These are phyloP conservation scores for Dastarcus helophoroides DNA, from an alignment of 2,888 invertebrate genomes.

Conservation along the genomic window DNA sequence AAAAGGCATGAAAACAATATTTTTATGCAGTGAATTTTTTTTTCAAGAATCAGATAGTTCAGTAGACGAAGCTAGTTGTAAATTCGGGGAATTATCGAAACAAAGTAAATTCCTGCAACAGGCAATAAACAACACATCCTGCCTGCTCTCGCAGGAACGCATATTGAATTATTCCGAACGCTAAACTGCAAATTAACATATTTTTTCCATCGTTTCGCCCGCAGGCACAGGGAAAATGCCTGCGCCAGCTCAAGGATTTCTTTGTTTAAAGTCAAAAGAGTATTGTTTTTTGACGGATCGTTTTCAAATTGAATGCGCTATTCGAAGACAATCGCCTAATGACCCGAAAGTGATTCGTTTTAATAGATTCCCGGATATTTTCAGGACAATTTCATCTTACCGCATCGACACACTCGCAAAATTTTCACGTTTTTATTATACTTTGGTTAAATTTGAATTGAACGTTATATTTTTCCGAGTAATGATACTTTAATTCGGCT, in stretches of 20 bases:
- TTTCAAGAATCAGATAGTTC: too few relatives aligned
- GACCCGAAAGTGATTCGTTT: conserved; percentile 16
- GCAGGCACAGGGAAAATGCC: conserved; percentile 23
- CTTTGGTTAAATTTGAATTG: too few relatives aligned
- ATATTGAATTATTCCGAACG: conserved; percentile 23
- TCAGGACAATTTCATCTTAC: neutral
- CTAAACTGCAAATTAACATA: conserved; percentile 25
- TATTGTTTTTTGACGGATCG: conserved; percentile 21
- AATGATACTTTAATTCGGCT: too few relatives aligned
- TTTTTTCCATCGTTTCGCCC: conserved; percentile 21
- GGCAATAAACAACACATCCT: conserved; percentile 7
- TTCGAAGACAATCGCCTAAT: conserved; percentile 20
- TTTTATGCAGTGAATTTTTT: too few relatives aligned
- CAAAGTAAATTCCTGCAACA: conserved; percentile 2
- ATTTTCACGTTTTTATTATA: too few relatives aligned
- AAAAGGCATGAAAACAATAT: too few relatives aligned
- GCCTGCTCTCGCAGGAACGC: conserved; percentile 11
- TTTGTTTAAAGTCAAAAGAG: conserved; percentile 18
- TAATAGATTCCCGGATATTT: conserved; percentile 1
- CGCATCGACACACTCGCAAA: neutral
- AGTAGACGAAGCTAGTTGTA: too few relatives aligned
- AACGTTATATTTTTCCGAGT: too few relatives aligned
- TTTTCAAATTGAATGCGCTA: conserved; percentile 23
- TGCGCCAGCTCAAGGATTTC: conserved; percentile 23
- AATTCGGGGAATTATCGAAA: too few relatives aligned